Evolutionary conservation across 2,888 invertebrate genomes (phyloP).

Genomic region (Itoplectis maculator): DNA sequence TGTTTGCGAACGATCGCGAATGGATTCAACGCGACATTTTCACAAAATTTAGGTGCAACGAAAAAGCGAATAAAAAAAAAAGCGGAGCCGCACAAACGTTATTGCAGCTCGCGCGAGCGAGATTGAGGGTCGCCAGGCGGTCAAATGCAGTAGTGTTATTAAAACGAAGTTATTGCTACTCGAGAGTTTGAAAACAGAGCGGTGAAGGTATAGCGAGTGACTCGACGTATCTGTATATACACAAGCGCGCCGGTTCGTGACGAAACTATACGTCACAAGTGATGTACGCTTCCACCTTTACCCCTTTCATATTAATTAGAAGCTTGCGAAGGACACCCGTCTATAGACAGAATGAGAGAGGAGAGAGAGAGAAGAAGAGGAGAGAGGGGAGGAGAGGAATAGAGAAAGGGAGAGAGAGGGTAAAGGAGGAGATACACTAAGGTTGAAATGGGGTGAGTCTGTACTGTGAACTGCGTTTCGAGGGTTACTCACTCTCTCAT

Average conservation of each 20-base stretch:
- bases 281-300: constrained; percentile 43
- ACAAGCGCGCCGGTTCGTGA: constrained; percentile 44
- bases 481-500: constrained; percentile 15
- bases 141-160: constrained; percentile 21
- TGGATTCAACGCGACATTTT: too few species aligned
- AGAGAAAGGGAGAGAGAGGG: not conserved
- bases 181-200: constrained; percentile 27
- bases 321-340: constrained; percentile 47
- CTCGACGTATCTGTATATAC: not conserved
- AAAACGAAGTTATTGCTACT: constrained; percentile 20
- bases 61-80: too few species aligned
- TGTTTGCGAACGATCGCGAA: too few species aligned
- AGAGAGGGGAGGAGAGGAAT: not conserved
- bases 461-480: constrained; percentile 31
- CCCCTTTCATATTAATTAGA: constrained; percentile 67
- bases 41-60: too few species aligned
- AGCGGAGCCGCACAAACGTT: not conserved
- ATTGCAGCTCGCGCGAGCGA: not conserved
- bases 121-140: not conserved
- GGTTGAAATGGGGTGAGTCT: not conserved
- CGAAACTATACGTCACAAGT: constrained; percentile 43
- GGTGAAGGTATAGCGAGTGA: not conserved
- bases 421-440: not conserved
- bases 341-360: constrained; percentile 19
- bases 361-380: not conserved